A percentile compares a stretch with the other conserved stretches of the same genome.
Conservation (phyloP, 2,113 vertebrate species). For the Enhydra lutris region DNA sequence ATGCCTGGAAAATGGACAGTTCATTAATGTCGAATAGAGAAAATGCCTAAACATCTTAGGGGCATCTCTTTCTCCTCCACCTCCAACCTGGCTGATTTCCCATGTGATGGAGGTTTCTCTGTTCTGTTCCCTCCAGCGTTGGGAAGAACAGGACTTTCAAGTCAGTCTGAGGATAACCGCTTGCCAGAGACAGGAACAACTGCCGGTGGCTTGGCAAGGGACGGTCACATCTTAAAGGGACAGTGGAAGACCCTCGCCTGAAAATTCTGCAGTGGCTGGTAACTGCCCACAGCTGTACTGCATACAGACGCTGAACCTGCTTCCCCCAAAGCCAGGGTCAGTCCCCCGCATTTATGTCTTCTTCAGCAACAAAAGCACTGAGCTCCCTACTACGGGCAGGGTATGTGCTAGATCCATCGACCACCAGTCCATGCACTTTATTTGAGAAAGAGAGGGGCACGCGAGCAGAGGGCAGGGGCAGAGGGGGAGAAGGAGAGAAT, state of each 20-base stretch:
- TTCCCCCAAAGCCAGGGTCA: neutral
- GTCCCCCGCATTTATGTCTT: neutral
- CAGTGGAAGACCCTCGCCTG: neutral
- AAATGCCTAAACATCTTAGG: neutral
- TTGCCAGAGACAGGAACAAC: neutral
- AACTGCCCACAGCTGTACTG: neutral
- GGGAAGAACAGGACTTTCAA: neutral
- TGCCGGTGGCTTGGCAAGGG: constrained; percentile 1
- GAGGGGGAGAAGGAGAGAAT: neutral
- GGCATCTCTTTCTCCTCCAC: neutral
- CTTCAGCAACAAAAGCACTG: neutral
- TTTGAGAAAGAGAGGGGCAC: neutral
- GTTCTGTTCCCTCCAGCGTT: neutral
- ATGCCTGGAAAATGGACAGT: neutral
- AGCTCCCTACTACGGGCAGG: no score
- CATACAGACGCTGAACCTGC: neutral
- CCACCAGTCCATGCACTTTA: neutral
- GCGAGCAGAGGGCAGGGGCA: neutral
- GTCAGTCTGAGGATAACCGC: neutral
- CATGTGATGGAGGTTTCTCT: neutral
- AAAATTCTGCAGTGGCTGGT: neutral
- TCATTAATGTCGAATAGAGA: neutral
- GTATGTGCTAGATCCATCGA: accelerated
- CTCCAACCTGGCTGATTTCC: neutral
- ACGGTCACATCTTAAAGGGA: neutral